Conservation (phyloP, 1,140 invertebrate genomes). For the Drusus annulatus region DNA sequence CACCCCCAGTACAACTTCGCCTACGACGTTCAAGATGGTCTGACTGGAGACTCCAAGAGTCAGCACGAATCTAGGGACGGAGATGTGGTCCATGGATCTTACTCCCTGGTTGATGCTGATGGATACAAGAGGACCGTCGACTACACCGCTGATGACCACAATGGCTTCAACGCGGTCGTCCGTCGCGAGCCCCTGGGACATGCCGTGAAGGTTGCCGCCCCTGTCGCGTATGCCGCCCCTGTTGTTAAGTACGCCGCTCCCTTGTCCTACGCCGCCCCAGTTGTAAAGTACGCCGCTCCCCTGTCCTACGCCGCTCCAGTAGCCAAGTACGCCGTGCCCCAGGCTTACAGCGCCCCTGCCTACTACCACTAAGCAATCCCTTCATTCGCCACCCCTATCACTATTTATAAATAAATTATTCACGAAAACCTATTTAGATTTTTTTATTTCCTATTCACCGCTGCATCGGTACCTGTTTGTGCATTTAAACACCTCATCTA, state of each 20-base stretch:
- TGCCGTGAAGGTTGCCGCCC: slow-evolving; percentile 60
- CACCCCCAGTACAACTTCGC: slow-evolving; percentile 73
- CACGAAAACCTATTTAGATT: no score
- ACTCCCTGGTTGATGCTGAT: slow-evolving; percentile 62
- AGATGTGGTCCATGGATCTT: slow-evolving; percentile 61
- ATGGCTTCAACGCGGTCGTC: slow-evolving; percentile 71
- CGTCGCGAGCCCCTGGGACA: slow-evolving; percentile 61
- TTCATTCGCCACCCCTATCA: background rate
- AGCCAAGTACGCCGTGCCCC: slow-evolving; percentile 59
- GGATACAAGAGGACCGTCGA: slow-evolving; percentile 62
- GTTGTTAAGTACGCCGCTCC: slow-evolving; percentile 54
- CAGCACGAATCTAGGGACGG: slow-evolving; percentile 59
- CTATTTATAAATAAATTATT: no score
- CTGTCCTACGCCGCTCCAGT: slow-evolving; percentile 46
- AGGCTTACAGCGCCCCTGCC: slow-evolving; percentile 46
- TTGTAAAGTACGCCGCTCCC: slow-evolving; percentile 59
- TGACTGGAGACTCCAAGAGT: slow-evolving; percentile 62
- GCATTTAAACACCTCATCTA: no score
- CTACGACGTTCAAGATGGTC: slow-evolving; percentile 70
- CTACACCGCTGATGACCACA: slow-evolving; percentile 65
- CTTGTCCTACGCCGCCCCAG: slow-evolving; percentile 59
- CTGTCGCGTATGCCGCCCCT: slow-evolving; percentile 61
- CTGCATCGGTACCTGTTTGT: no score
- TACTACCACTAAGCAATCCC: slow-evolving; percentile 48
- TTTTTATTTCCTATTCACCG: no score